Evolutionary conservation across 2,888 invertebrate species (phyloP), one percentile per base, ranked within the genome.

Genomic region (Hypselothyrea guttata): DNA sequence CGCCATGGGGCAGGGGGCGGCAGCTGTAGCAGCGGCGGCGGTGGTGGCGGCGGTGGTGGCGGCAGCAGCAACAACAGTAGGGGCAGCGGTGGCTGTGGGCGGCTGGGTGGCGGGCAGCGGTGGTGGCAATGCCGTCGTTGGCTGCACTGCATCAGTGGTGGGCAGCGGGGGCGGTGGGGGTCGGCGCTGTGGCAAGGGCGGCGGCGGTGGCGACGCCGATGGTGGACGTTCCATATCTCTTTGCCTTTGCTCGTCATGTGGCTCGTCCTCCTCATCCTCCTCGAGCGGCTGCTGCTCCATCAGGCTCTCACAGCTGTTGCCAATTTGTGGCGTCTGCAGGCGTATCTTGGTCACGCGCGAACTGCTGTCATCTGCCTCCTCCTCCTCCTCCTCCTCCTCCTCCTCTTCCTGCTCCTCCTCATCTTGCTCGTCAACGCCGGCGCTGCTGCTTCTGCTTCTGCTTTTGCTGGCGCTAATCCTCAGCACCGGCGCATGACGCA

Each of bases 401-500:
- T 22, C 5, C 22, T 22, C 22, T 5, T 22, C 22, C 5, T 22
- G 3, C 5, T 5, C 22, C 22, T 22, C 22, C 2, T 22, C n/a
- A n/a, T 22, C 22, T 22, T 22, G 3, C 5, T 5, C 22, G 3
- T 22, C 22, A 22, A 4, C 79, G 34, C 75, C 78, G 28, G 83
- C 82, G 12, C 72, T 77, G 22, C 59, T 67, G 40, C 63, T 75
- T 42, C 53, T 9, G 9, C 13, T 15, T 13, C 3, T 15, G 2
- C 12, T 12, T 11, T 9, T 72, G 3, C 59, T 66, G 0, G 57
- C 65, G 34, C 66, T 69, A 2, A 88, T 88, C n/a, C 76, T 69
- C 13, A 88, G 52, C 1, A 89, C 79, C 0, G 89, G 89, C 1
- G 85, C 88, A 62, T 90, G 84, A 5, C 83, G 79, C 33, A 90